A percentile compares a stretch with the other conserved stretches of the same genome.
These are phyloP conservation scores for Drosophila funebris DNA, from an alignment of 1,140 invertebrate species.

Conservation along the genomic window DNA sequence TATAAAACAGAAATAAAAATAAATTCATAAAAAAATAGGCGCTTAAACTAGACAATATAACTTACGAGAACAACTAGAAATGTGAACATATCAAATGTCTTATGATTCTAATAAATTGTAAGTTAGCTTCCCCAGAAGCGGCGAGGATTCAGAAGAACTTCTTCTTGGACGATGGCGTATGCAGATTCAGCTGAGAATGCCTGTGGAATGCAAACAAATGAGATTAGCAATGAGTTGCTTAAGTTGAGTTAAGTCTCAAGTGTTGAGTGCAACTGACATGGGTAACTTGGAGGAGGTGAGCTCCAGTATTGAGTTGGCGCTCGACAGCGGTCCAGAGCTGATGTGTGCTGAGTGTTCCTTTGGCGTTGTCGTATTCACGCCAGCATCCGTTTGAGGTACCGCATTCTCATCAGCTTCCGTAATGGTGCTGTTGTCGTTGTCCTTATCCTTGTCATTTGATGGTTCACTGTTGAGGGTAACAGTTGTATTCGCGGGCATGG, in stretches of 20 bases:
- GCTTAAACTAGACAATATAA: background rate
- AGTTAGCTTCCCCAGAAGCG: too few relatives aligned
- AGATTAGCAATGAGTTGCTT: background rate
- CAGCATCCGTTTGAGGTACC: background rate
- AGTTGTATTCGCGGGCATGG: background rate
- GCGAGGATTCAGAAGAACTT: too few relatives aligned
- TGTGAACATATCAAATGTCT: background rate
- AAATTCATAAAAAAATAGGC: background rate
- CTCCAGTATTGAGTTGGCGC: background rate
- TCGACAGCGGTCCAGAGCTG: background rate
- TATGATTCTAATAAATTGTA: background rate
- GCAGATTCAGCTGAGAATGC: slow-evolving; percentile 45
- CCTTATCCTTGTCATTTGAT: too few relatives aligned
- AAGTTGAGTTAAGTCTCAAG: background rate
- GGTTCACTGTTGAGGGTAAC: background rate
- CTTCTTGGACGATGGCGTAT: slow-evolving; percentile 55
- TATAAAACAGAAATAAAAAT: background rate
- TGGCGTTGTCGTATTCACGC: background rate
- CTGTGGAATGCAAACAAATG: slow-evolving; percentile 33
- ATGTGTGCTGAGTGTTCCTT: background rate
- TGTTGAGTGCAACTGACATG: slow-evolving; percentile 23
- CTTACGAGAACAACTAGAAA: too few relatives aligned
- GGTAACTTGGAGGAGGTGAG: slow-evolving; percentile 10
- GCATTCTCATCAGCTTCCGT: background rate
- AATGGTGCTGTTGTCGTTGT: background rate